Percentiles rank a stretch among this genome's conserved stretches.
These are phyloP conservation scores for Aythya baeri DNA, from an alignment of 2,113 vertebrate genomes.

Conservation along the genomic window DNA sequence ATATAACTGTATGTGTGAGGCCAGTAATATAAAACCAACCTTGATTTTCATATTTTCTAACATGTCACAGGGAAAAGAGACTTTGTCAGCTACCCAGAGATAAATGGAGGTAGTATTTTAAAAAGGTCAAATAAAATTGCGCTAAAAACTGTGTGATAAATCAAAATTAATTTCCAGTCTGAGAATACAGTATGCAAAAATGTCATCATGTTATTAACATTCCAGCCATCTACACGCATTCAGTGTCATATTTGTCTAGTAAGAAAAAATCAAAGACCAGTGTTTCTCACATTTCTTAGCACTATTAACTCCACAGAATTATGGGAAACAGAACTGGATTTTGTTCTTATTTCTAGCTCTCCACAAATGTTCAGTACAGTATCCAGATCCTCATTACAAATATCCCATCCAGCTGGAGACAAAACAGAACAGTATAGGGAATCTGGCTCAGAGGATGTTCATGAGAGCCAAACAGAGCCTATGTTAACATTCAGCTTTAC, in stretches of 20 bases:
- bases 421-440: not conserved
- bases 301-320: not conserved
- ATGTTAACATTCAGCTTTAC: not conserved
- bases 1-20: not conserved
- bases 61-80: not conserved
- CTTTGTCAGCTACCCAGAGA: slow-evolving; percentile 18
- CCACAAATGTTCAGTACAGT: not conserved
- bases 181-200: slow-evolving; percentile 40
- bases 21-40: slow-evolving; percentile 20
- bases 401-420: not conserved
- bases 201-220: slow-evolving; percentile 12
- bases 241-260: not conserved
- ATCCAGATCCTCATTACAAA: not conserved
- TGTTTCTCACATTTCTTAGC: not conserved
- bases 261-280: not conserved
- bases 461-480: not conserved
- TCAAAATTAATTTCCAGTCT: slow-evolving; percentile 17
- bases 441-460: not conserved
- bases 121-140: slow-evolving; percentile 61
- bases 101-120: slow-evolving; percentile 36
- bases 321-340: not conserved
- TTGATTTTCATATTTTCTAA: slow-evolving; percentile 27
- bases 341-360: not conserved
- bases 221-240: not conserved
- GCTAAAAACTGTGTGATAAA: slow-evolving; percentile 32